Evolutionary conservation across 2,113 vertebrate species (phyloP), one percentile per base, ranked within the genome.

Genomic region (Rhea americana): DNA sequence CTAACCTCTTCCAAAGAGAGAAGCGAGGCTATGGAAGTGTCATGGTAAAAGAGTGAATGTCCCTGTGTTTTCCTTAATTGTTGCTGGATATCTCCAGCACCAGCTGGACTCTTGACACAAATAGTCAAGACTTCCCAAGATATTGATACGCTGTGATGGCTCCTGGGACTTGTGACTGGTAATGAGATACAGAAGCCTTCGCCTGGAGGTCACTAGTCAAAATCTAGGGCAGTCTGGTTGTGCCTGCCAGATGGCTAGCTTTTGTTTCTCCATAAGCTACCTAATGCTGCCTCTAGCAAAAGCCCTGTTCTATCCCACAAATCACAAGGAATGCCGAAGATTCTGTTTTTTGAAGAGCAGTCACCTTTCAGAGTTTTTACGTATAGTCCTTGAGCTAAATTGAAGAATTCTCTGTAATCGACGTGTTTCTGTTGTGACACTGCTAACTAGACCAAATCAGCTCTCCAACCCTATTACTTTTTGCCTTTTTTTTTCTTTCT

Each of bases 201-300:
- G 72, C 56, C 90, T 93, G 79, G 68, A 91, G 93, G 90, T 95
- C 91, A 78, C 32, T 84, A 56, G 76, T 19, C 85, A 22, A 61
- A 82, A 62, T 21, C 73, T 55, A 53, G 93, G 85, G 91, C 85
- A 13, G 72, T 22, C 51, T 50, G 13, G 26, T 32, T 71, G 72
- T 68, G 85, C 91, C 93, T 96, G 93, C 94, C 96, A 96, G 87
- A 59, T 94, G 94, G 71, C 89, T 55, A 53, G 56, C 61, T 86
- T 85, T 85, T 91, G 65, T 92, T 93, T 19, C 71, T 67, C 51
- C 1, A 3, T 2, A 10, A 50, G 85, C 62, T 70, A 7, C 50
- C 17, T 75, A 28, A 25, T 14, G 48, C 48, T n/a, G n/a, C 45
- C 37, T 26, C 39, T 7, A 88, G 82, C 78, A 73, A 45, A 76